Base-by-base conservation (phyloP, 2,113 vertebrate genomes). In the Piaya cayana region DNA sequence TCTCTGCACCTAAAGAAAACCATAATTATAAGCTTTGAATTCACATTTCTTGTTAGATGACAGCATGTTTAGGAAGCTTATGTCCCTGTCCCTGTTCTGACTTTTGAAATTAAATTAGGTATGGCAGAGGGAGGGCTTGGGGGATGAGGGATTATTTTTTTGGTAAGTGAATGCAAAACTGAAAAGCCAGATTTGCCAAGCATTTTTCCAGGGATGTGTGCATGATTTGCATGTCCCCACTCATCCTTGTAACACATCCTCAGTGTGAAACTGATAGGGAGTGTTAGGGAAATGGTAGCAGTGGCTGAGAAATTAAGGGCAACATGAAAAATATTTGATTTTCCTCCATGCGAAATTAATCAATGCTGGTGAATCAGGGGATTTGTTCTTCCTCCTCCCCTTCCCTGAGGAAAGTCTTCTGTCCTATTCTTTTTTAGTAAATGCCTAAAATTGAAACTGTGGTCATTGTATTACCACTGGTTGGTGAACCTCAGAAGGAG, bases 91-190 rank as follows among this genome's bases (percentile, higher is more conserved):
- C 93, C 92, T 92, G 70, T 90, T 95, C 93, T 96, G 93, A 94
- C 93, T 92, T 95, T 88, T 93, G 93, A 96, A 96, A 96, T 97
- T 96, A 96, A 96, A 97, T 95, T 95, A 95, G 92, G 91, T 72
- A 90, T 78, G 93, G 90, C 64, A 94, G 82, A 94, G 95, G 82
- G 93, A 95, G 56, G 74, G 92, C 76, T 92, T 86, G 90, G 79
- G 76, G 36, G 71, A 88, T 82, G 90, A 94, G 88, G 92, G 86
- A 95, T 92, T 96, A 94, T 92, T 96, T 96, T 96, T 96, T 94
- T 97, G 96, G 95, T 95, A 97, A 93, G 88, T 94, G 72, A 95
- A 90, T 50, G 56, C 43, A 93, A 97, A 96, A 93, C 79, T 93
- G 68, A 92, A 95, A 86, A 90, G 76, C 88, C 94, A 95, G 72